Evolutionary conservation across 1,140 invertebrate species (phyloP).

Genomic region (Drosophila rufa): DNA sequence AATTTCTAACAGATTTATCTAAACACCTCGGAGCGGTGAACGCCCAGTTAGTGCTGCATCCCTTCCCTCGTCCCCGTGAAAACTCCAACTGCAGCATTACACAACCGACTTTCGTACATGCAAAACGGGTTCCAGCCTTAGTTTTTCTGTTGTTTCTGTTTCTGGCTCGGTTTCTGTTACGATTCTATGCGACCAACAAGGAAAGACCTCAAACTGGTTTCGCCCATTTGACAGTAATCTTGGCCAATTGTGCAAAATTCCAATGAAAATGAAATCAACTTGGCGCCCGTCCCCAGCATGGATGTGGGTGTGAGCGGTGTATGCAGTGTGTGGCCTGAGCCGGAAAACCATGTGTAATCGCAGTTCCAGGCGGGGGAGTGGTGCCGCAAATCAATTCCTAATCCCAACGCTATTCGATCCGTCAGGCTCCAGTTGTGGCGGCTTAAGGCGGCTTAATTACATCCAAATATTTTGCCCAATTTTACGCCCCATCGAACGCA

Average conservation of each 20-base stretch:
- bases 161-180: constrained; percentile 28
- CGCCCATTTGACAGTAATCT: constrained; percentile 48
- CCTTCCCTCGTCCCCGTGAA: background rate
- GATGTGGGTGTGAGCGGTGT: constrained; percentile 3
- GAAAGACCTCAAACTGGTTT: constrained; percentile 74
- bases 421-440: constrained; percentile 51
- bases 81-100: constrained; percentile 47
- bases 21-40: constrained; percentile 64
- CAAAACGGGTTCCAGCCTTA: constrained; percentile 47
- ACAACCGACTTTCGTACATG: constrained; percentile 63
- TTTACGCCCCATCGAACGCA: constrained; percentile 52
- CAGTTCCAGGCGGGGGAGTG: constrained; percentile 28
- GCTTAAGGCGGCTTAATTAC: constrained; percentile 54
- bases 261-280: constrained; percentile 72
- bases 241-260: constrained; percentile 77
- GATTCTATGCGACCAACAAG: constrained; percentile 76
- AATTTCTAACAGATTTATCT: constrained; percentile 74
- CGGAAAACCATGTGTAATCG: constrained; percentile 45
- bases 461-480: constrained; percentile 60
- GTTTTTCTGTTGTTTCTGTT: constrained; percentile 25
- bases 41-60: constrained; percentile 46
- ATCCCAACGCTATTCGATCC: constrained; percentile 16
- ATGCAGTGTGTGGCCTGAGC: constrained; percentile 8
- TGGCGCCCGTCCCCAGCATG: constrained; percentile 22
- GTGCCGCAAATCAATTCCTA: constrained; percentile 33